Percentiles rank a stretch among this genome's conserved stretches.
These are phyloP conservation scores for Macaca nemestrina DNA, from an alignment of 2,113 vertebrate species.

Conservation along the genomic window DNA sequence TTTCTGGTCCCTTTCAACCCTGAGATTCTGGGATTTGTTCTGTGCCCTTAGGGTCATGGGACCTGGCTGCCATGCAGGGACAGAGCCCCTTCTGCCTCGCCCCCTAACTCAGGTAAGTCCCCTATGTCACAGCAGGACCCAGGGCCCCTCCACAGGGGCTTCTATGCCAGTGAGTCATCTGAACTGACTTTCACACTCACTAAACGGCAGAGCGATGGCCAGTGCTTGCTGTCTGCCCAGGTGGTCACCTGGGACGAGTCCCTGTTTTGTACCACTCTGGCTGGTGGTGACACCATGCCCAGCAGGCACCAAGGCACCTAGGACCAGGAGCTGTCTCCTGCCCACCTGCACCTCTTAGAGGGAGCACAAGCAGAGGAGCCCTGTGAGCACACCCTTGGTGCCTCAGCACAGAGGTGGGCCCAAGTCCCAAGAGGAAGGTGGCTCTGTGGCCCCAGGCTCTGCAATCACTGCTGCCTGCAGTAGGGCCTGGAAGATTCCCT, in stretches of 20 bases:
- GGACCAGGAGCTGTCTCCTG: not conserved
- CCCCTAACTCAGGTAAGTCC: conserved; percentile 89
- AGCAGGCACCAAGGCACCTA: not conserved
- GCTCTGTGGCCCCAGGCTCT: not conserved
- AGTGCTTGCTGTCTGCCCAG: not conserved
- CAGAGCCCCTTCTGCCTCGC: conserved; percentile 83
- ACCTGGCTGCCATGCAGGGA: conserved; percentile 87
- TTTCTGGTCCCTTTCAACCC: not conserved
- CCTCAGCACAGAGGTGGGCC: not conserved
- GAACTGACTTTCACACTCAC: not conserved
- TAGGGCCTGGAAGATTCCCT: not conserved
- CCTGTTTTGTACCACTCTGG: not conserved
- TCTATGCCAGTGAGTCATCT: not conserved
- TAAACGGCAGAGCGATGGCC: no score
- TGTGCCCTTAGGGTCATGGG: conserved; percentile 84
- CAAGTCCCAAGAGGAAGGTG: not conserved
- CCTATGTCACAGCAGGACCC: not conserved
- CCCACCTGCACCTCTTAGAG: not conserved
- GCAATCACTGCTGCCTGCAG: not conserved
- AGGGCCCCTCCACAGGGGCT: not conserved
- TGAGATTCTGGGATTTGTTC: not conserved
- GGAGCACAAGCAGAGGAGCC: not conserved
- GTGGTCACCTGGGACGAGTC: not conserved
- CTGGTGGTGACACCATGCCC: not conserved
- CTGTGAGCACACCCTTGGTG: rapidly evolving